Evolutionary conservation across 2,888 invertebrate species (phyloP).

Genomic region (Phasia obesa): DNA sequence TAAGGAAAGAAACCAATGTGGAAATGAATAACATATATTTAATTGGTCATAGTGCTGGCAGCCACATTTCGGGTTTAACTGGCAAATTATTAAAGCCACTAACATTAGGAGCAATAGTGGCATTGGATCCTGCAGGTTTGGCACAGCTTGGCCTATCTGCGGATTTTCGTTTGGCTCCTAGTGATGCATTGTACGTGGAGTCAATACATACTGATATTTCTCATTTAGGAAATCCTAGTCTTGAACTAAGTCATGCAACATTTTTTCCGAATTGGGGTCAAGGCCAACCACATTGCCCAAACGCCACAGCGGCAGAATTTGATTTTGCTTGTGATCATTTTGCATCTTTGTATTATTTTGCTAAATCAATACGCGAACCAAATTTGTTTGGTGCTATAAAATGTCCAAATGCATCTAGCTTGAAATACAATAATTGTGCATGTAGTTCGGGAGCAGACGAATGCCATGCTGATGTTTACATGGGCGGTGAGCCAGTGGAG

Average conservation of each 20-base stretch:
- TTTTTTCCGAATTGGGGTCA: constrained; percentile 82
- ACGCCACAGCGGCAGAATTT: constrained; percentile 78
- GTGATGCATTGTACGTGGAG: constrained; percentile 81
- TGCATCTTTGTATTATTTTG: constrained; percentile 78
- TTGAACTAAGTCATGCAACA: constrained; percentile 78
- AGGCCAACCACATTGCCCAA: constrained; percentile 81
- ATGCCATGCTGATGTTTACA: constrained; percentile 75
- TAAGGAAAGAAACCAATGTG: constrained; percentile 75
- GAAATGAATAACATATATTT: constrained; percentile 76
- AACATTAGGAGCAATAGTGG: constrained; percentile 77
- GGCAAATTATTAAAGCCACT: constrained; percentile 75
- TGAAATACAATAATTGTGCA: constrained; percentile 50
- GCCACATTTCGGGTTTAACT: constrained; percentile 79
- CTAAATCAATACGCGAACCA: constrained; percentile 77
- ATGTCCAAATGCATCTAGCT: constrained; percentile 66
- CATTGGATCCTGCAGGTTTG: constrained; percentile 81
- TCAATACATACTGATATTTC: constrained; percentile 80
- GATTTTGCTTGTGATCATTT: constrained; percentile 79
- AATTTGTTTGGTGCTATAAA: constrained; percentile 76
- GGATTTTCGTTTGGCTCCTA: constrained; percentile 76
- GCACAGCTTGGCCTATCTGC: constrained; percentile 75
- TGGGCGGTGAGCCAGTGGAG: constrained; percentile 80
- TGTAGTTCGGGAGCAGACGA: constrained; percentile 49
- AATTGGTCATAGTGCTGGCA: constrained; percentile 82
- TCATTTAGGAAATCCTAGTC: constrained; percentile 78